These are phyloP conservation scores for Callyntrura guangdongensis DNA, from an alignment of 2,888 invertebrate species.

Conservation along the genomic window DNA sequence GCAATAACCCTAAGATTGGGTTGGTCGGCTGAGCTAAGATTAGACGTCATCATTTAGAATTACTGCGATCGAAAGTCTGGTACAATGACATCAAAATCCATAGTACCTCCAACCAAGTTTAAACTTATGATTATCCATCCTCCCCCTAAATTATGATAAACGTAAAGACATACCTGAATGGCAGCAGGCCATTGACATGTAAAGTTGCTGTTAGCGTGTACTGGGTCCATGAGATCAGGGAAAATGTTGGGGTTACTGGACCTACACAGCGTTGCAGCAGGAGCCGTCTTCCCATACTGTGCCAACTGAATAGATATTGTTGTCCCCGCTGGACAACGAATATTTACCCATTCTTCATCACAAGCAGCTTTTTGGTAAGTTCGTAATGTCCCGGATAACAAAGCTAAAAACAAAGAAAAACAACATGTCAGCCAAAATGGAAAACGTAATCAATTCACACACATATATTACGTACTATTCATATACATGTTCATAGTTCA, in stretches of 20 bases:
- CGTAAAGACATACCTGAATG: conserved; percentile 81
- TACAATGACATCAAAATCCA: too few species aligned
- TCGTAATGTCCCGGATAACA: conserved; percentile 95
- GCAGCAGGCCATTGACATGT: conserved; percentile 82
- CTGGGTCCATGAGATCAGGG: conserved; percentile 79
- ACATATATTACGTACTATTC: too few species aligned
- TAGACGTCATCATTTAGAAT: too few species aligned
- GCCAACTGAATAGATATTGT: conserved; percentile 96
- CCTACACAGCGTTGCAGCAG: conserved; percentile 87
- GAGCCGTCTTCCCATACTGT: conserved; percentile 93
- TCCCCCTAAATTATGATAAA: too few species aligned
- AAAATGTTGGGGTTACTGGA: conserved; percentile 85
- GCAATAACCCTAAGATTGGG: too few species aligned
- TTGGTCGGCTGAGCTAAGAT: too few species aligned
- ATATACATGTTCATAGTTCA: conserved; percentile 31
- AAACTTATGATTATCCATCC: too few species aligned
- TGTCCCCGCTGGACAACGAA: conserved; percentile 95
- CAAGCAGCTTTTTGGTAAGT: conserved; percentile 97
- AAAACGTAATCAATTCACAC: conserved; percentile 47
- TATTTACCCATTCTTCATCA: conserved; percentile 94
- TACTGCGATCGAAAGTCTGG: too few species aligned
- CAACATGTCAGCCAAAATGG: conserved; percentile 72
- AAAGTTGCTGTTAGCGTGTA: conserved; percentile 78
- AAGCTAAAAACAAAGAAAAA: conserved; percentile 88
- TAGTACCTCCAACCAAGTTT: too few species aligned